Evolutionary conservation across 2,888 invertebrate genomes (phyloP), one percentile per base, ranked within the genome.

Genomic region (Stictocephala bisonia): DNA sequence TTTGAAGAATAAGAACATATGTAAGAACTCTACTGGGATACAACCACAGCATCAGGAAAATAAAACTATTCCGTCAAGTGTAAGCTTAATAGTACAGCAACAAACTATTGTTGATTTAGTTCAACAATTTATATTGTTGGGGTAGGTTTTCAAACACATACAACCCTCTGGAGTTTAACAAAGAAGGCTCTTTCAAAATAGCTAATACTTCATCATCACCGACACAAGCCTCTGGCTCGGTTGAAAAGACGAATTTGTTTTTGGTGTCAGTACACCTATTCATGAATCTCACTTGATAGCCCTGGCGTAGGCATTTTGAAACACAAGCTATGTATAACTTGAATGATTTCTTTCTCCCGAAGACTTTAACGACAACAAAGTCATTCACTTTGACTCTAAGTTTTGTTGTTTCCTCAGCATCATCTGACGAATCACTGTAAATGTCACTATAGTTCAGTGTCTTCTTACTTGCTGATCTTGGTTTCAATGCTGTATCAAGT

Each of bases 281-380:
- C 53, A 53, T 53, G 20, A 53, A 44, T 18, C 53, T 20, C 3
- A 53, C 53, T 53, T 53, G 53, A 18, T 58, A 58, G n/a, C 27
- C 27, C 27, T 26, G 26, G 31, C 26, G 26, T 26, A 31, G 27
- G 26, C 58, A 58, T 26, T 58, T 58, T 58, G 58, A 58, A 22
- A 58, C 58, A 26, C 27, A 26, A 26, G 58, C 58, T 58, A 58
- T 58, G 27, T 58, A 58, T 58, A 24, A 58, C 15, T 58, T 58
- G 9, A 26, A 58, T 26, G 58, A 24, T 26, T 58, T 9, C 58
- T 58, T 58, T 26, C 27, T 58, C 7, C 58, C 27, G 15, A 58
- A 58, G 58, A 58, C 58, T 58, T 58, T 58, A 26, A 58, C 58
- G 7, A 58, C 58, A 26, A 58, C 58, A 58, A 58, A 58, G 58